Conservation (phyloP, 2,888 invertebrate species). For the Microchrysa polita region DNA sequence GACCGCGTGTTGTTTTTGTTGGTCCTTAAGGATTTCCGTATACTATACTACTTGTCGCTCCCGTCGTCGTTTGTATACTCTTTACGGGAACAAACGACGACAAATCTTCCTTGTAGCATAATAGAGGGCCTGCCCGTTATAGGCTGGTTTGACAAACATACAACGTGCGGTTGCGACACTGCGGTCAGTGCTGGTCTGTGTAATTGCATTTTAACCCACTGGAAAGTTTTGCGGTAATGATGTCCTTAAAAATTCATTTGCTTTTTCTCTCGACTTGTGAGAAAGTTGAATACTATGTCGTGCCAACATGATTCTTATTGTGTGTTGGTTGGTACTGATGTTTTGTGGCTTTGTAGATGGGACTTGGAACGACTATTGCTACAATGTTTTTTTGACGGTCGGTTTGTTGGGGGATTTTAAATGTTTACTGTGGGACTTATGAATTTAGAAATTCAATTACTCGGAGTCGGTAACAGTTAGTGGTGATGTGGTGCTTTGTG, state of each 20-base stretch:
- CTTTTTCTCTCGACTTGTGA: not conserved
- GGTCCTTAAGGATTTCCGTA: not conserved
- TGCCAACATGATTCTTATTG: not conserved
- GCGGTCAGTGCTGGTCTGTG: constrained; percentile 12
- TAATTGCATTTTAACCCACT: constrained; percentile 27
- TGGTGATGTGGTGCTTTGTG: too few species aligned
- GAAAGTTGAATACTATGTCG: not conserved
- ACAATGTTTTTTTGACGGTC: not conserved
- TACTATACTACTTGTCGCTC: too few species aligned
- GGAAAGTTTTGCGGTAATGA: constrained; percentile 33
- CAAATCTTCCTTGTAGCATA: too few species aligned
- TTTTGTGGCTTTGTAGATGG: not conserved
- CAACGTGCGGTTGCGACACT: constrained; percentile 1
- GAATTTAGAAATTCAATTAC: too few species aligned
- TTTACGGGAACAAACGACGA: too few species aligned
- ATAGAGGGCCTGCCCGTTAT: too few species aligned
- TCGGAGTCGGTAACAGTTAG: too few species aligned
- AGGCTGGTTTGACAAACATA: not conserved
- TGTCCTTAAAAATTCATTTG: constrained; percentile 30
- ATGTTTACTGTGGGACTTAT: not conserved
- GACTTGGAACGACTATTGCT: not conserved
- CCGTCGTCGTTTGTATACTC: too few species aligned
- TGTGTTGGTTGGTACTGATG: constrained; percentile 5
- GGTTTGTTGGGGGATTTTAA: not conserved
- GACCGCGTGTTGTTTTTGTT: too few species aligned